These are phyloP conservation scores for Halesus radiatus DNA, from an alignment of 1,140 invertebrate genomes.

Conservation along the genomic window DNA sequence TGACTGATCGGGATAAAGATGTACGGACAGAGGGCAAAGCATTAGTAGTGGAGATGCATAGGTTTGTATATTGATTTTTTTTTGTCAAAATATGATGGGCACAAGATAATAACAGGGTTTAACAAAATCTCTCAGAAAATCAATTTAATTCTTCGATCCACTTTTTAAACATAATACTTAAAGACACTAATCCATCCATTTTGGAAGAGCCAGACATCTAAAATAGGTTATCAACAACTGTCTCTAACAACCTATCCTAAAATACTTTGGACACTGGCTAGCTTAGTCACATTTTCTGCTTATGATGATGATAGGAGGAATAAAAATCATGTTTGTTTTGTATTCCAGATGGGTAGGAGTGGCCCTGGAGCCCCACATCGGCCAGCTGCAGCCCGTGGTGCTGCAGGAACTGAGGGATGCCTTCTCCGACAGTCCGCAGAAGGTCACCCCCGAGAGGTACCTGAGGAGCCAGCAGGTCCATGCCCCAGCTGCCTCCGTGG, in stretches of 20 bases:
- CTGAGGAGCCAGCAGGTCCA: slow-evolving; percentile 88
- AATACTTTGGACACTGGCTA: too few species aligned
- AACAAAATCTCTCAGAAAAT: too few species aligned
- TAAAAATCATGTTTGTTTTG: too few species aligned
- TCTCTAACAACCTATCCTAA: too few species aligned
- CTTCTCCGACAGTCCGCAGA: slow-evolving; percentile 84
- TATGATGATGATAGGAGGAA: too few species aligned
- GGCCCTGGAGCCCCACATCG: slow-evolving; percentile 89
- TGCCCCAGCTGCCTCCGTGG: slow-evolving; percentile 49
- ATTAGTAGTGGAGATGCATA: slow-evolving; percentile 91
- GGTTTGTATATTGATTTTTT: slow-evolving; percentile 62
- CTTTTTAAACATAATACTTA: too few species aligned
- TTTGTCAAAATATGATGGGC: neutral
- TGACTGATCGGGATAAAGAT: slow-evolving; percentile 93
- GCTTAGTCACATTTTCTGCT: too few species aligned
- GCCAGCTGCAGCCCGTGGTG: slow-evolving; percentile 89
- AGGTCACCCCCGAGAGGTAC: slow-evolving; percentile 83
- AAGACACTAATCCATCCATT: too few species aligned
- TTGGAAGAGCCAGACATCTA: too few species aligned
- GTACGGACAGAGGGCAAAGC: slow-evolving; percentile 93
- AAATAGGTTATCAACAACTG: too few species aligned
- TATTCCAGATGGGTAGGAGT: slow-evolving; percentile 84
- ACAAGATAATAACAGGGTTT: too few species aligned
- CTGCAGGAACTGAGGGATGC: slow-evolving; percentile 90
- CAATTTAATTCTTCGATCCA: too few species aligned